These are phyloP conservation scores for Polylopha cassiicola DNA, from an alignment of 2,888 invertebrate species.

Conservation along the genomic window DNA sequence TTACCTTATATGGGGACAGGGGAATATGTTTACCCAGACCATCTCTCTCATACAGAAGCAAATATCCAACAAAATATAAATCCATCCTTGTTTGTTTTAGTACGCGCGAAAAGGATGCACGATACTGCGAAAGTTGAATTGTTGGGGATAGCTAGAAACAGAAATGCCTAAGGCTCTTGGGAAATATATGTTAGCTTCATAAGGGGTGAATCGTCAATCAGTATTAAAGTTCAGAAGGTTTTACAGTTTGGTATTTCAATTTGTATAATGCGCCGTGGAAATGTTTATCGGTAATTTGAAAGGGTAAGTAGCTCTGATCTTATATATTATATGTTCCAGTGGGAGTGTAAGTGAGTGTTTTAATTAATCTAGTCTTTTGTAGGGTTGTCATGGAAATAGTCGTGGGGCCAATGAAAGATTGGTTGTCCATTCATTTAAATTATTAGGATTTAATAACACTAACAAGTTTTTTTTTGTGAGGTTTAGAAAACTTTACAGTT, in stretches of 20 bases:
- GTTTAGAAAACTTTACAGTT: too few species aligned
- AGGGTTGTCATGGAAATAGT: neutral
- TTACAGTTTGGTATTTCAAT: conserved; percentile 50
- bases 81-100: conserved; percentile 35
- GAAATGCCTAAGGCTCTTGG: conserved; percentile 55
- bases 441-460: too few species aligned
- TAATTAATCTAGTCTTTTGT: conserved; percentile 14
- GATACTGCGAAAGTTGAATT: conserved; percentile 30
- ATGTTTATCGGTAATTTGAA: conserved; percentile 17
- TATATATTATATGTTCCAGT: conserved; percentile 8
- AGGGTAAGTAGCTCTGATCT: conserved; percentile 17
- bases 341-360: conserved; percentile 4
- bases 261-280: conserved; percentile 44
- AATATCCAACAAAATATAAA: conserved; percentile 28
- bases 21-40: conserved; percentile 61
- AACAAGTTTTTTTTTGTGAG: too few species aligned
- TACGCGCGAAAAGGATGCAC: conserved; percentile 37
- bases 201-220: conserved; percentile 62
- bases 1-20: conserved; percentile 55
- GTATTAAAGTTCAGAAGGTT: conserved; percentile 60
- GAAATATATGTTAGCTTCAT: conserved; percentile 61
- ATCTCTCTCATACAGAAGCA: conserved; percentile 33
- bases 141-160: conserved; percentile 38
- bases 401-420: too few species aligned
- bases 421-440: too few species aligned